phyloP scores from a whole-genome alignment of 2,797 vertebrate species.

The Miichthys miiuy region DNA sequence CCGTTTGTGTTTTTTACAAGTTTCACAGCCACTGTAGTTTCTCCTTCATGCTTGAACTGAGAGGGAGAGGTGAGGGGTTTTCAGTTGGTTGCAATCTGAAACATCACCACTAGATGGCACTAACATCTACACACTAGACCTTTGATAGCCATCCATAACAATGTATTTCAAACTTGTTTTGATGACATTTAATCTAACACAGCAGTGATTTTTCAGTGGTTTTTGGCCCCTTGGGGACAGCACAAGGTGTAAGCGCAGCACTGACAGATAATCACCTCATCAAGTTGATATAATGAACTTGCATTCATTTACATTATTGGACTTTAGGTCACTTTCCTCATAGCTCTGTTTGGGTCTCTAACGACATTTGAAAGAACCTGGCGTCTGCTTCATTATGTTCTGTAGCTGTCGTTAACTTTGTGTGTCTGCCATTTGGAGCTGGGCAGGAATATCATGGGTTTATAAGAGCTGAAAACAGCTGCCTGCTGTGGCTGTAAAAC shows the following conservation, averaged over 20 bases:
- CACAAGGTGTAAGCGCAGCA: background rate
- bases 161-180: background rate
- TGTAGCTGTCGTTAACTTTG: background rate
- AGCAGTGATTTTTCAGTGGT: background rate
- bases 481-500: background rate
- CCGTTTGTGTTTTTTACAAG: too few species aligned
- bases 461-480: background rate
- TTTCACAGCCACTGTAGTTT: too few species aligned
- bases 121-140: too few species aligned
- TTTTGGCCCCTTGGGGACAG: background rate
- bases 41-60: too few species aligned
- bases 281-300: background rate
- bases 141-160: background rate
- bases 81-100: too few species aligned
- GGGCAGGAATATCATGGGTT: background rate
- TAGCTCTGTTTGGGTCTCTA: background rate
- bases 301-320: background rate
- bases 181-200: background rate
- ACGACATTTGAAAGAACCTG: background rate
- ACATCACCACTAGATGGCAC: too few species aligned
- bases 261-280: too few species aligned
- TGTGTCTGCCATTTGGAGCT: background rate
- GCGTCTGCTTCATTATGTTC: background rate
- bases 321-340: background rate
- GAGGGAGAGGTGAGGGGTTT: too few species aligned